Percentiles rank a stretch among this genome's conserved stretches.
Evolutionary conservation across 2,797 vertebrate species (phyloP).

Genomic region (Bucorvus abyssinicus): DNA sequence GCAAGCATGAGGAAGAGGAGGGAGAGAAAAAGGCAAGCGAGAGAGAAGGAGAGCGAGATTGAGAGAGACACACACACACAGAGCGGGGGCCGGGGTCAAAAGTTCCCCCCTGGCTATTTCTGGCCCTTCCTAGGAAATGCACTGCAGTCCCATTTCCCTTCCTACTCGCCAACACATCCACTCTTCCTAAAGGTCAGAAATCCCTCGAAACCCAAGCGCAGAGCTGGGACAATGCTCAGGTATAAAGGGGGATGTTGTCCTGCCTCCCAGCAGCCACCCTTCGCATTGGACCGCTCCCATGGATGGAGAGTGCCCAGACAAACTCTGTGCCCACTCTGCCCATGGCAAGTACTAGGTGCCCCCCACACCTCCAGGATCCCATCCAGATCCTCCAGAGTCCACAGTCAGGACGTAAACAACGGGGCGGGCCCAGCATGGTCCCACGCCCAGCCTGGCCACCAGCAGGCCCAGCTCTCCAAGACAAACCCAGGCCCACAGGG

Average conservation of each 20-base stretch:
- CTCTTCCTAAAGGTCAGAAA: neutral
- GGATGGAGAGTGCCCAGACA: accelerated
- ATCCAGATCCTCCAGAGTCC: neutral
- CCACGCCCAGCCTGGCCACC: neutral
- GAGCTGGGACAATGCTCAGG: accelerated
- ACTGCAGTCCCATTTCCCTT: neutral
- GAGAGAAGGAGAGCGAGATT: neutral
- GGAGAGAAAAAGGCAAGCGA: neutral
- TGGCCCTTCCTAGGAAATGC: slow-evolving; percentile 23
- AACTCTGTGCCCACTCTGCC: neutral
- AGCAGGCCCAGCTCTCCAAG: neutral
- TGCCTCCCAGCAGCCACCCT: neutral
- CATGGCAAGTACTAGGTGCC: accelerated
- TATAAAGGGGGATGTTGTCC: neutral
- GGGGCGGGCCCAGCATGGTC: accelerated
- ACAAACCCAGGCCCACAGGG: neutral
- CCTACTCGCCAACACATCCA: neutral
- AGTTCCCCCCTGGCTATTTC: slow-evolving; percentile 11
- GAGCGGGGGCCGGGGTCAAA: neutral
- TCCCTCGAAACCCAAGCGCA: neutral
- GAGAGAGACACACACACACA: neutral
- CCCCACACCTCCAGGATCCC: neutral
- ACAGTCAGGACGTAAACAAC: neutral
- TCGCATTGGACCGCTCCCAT: accelerated
- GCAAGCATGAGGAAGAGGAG: neutral